Percentiles rank a stretch among this genome's conserved stretches.
phyloP scores from a whole-genome alignment of 2,113 vertebrate species.

The Silurus asotus region DNA sequence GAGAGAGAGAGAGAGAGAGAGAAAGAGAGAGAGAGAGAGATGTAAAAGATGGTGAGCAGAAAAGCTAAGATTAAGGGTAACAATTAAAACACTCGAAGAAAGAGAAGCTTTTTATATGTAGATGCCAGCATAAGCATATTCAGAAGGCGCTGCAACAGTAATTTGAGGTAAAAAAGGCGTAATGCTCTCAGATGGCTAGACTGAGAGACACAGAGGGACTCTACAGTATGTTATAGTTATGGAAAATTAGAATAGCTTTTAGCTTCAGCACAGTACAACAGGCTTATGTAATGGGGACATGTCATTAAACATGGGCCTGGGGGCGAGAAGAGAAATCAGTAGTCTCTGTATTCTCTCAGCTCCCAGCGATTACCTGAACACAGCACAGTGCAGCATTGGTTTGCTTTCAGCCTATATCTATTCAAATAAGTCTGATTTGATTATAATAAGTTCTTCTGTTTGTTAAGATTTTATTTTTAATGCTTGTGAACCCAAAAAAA shows the following conservation, averaged over 20 bases:
- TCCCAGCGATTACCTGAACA: conserved; percentile 17
- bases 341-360: conserved; percentile 9
- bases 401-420: neutral
- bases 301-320: conserved; percentile 41
- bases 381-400: neutral
- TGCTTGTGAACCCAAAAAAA: neutral
- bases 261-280: conserved; percentile 23
- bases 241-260: conserved; percentile 37
- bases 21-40: neutral
- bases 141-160: conserved; percentile 6
- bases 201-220: conserved; percentile 27
- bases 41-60: neutral
- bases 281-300: conserved; percentile 40
- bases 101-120: conserved; percentile 25
- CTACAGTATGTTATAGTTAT: conserved; percentile 28
- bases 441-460: neutral
- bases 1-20: neutral
- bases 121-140: conserved; percentile 30
- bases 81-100: neutral
- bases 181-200: conserved; percentile 29
- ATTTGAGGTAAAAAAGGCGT: conserved; percentile 25
- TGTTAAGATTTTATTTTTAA: neutral
- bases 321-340: conserved; percentile 27
- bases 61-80: neutral
- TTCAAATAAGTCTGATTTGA: neutral